Evolutionary conservation across 1,140 invertebrate species (phyloP).

Genomic region (Tribolium madens): DNA sequence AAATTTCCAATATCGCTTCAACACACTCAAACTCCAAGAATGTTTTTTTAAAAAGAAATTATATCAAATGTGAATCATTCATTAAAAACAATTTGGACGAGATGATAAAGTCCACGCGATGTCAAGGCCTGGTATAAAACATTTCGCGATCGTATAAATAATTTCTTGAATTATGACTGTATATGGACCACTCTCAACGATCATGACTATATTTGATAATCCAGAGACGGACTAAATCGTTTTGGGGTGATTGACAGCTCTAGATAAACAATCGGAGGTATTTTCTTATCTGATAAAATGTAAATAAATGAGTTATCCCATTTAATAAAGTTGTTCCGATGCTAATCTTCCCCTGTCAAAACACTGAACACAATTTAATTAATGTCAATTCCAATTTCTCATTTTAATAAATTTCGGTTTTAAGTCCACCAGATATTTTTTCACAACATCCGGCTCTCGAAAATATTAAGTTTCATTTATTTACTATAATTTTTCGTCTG

Average conservation of each 20-base stretch:
- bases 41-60: conserved; percentile 20
- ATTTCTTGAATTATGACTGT: conserved; percentile 20
- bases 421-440: not conserved
- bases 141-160: conserved; percentile 21
- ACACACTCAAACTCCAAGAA: not conserved
- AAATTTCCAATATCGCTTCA: not conserved
- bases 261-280: too few species aligned
- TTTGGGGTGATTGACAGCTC: too few species aligned
- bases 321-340: not conserved
- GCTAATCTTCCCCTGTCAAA: not conserved
- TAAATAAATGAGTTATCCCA: not conserved
- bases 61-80: conserved; percentile 34
- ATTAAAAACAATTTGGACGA: conserved; percentile 28
- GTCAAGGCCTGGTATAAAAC: conserved; percentile 16
- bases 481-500: not conserved
- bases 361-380: not conserved
- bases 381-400: not conserved
- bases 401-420: not conserved
- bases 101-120: conserved; percentile 28
- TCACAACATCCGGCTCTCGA: not conserved
- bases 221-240: not conserved
- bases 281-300: too few species aligned
- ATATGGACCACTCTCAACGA: conserved; percentile 8
- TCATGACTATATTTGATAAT: not conserved
- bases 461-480: conserved; percentile 7